A percentile compares a stretch with the other conserved stretches of the same genome.
Conservation (phyloP, 2,888 invertebrate species). For the Dicroscelio sp. region DNA sequence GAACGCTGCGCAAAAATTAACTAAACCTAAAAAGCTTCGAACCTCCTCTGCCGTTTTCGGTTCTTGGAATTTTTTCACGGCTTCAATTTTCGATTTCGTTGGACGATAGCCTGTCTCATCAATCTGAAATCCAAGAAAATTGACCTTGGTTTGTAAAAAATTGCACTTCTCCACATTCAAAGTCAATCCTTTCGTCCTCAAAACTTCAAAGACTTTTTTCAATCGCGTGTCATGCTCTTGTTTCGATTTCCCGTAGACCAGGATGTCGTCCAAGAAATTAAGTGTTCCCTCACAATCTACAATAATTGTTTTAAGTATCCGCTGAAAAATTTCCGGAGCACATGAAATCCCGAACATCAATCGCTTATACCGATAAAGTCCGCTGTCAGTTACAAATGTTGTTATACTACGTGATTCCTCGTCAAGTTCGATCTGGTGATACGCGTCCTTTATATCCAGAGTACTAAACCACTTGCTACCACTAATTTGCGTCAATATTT, state of each 20-base stretch:
- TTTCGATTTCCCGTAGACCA: background rate
- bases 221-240: conserved; percentile 38
- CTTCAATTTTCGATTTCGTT: conserved; percentile 49
- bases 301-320: conserved; percentile 20
- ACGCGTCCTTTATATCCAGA: conserved; percentile 89
- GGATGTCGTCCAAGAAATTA: conserved; percentile 7
- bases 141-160: conserved; percentile 56
- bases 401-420: conserved; percentile 88
- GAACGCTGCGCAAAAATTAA: background rate
- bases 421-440: conserved; percentile 89
- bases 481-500: conserved; percentile 63
- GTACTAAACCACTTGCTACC: conserved; percentile 80
- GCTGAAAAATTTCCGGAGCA: conserved; percentile 48
- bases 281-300: conserved; percentile 19
- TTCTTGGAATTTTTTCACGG: background rate
- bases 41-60: conserved; percentile 61
- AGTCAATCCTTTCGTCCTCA: conserved; percentile 68
- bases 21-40: conserved; percentile 50
- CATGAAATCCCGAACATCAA: conserved; percentile 55
- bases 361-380: conserved; percentile 23
- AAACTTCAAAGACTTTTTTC: background rate
- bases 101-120: conserved; percentile 54
- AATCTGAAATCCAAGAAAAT: conserved; percentile 84
- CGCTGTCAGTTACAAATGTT: conserved; percentile 88
- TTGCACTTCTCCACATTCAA: conserved; percentile 79